These are phyloP conservation scores for Zaprionus obscuricornis DNA, from an alignment of 2,888 invertebrate species.

Conservation along the genomic window DNA sequence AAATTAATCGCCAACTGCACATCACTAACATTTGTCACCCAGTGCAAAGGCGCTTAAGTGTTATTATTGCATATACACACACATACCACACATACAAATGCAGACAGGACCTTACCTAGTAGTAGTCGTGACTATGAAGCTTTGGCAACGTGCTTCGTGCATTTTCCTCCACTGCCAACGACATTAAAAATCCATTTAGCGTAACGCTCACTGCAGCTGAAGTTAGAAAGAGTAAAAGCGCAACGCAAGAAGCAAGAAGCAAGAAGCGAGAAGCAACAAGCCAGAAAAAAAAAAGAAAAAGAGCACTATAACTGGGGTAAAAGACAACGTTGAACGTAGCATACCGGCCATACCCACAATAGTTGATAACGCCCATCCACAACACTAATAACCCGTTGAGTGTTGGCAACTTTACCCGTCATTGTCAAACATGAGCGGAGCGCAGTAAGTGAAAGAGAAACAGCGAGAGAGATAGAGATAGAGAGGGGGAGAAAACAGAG, in stretches of 20 bases:
- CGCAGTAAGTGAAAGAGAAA: no score
- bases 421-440: slow-evolving; percentile 29
- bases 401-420: slow-evolving; percentile 57
- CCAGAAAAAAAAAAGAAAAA: no score
- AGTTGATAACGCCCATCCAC: slow-evolving; percentile 19
- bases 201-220: slow-evolving; percentile 61
- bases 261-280: slow-evolving; percentile 10
- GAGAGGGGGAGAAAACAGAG: slow-evolving; percentile 19
- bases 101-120: slow-evolving; percentile 26
- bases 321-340: slow-evolving; percentile 29
- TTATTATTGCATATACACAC: slow-evolving; percentile 56
- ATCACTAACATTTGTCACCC: slow-evolving; percentile 21
- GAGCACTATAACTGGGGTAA: slow-evolving; percentile 29
- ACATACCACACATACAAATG: slow-evolving; percentile 10
- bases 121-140: slow-evolving; percentile 49
- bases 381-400: slow-evolving; percentile 70
- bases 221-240: slow-evolving; percentile 20
- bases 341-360: slow-evolving; percentile 24
- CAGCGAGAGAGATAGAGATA: no score
- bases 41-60: slow-evolving; percentile 59
- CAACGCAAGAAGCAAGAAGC: slow-evolving; percentile 18
- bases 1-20: slow-evolving; percentile 39
- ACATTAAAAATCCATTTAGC: slow-evolving; percentile 81
- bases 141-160: slow-evolving; percentile 51
- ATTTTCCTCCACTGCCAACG: slow-evolving; percentile 68